Evolutionary conservation across 2,888 invertebrate genomes (phyloP).

Genomic region (Drosophila paracracens): DNA sequence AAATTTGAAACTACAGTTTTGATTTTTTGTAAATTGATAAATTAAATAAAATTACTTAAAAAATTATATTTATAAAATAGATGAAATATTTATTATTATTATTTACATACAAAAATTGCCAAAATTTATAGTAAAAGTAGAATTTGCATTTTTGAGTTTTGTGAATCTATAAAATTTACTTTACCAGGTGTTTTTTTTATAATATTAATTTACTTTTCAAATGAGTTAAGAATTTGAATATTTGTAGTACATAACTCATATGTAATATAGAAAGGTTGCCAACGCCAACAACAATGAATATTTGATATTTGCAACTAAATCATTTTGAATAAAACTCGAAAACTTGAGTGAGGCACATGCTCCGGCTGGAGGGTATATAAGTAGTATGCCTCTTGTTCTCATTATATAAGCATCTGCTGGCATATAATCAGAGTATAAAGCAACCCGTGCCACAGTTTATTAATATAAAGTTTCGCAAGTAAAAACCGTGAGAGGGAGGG

Average conservation of each 20-base stretch:
- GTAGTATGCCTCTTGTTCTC: constrained; percentile 13
- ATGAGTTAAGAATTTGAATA: background rate
- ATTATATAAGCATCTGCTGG: constrained; percentile 27
- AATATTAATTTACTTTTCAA: background rate
- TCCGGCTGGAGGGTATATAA: constrained; percentile 19
- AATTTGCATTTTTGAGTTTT: background rate
- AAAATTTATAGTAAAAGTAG: background rate
- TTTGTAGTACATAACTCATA: background rate
- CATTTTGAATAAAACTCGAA: background rate
- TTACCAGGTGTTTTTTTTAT: background rate
- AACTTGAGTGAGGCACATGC: background rate
- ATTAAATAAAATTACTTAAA: background rate
- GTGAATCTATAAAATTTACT: background rate
- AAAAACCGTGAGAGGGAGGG: background rate
- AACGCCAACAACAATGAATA: constrained; percentile 1
- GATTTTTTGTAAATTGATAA: background rate
- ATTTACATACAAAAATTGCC: background rate
- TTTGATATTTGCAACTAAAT: background rate
- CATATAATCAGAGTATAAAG: constrained; percentile 55
- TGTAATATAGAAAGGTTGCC: background rate
- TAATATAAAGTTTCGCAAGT: constrained; percentile 71
- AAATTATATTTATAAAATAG: background rate
- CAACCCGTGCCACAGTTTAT: constrained; percentile 71
- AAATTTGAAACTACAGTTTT: background rate
- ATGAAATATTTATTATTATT: too few relatives aligned